These are phyloP conservation scores for Mythimna ferrago DNA, from an alignment of 2,888 invertebrate species.

Conservation along the genomic window DNA sequence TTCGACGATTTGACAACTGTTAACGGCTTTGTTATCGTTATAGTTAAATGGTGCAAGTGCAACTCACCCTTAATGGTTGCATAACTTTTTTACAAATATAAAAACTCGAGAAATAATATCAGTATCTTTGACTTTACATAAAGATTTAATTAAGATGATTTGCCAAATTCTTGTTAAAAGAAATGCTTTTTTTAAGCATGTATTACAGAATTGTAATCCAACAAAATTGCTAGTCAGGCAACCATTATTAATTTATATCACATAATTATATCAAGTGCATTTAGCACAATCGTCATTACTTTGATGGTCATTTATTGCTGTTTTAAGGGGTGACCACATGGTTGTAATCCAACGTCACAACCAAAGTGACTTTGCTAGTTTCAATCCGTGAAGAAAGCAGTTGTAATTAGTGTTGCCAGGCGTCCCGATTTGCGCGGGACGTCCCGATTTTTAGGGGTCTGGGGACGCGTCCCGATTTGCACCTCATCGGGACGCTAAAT, in stretches of 20 bases:
- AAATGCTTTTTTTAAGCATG: not conserved
- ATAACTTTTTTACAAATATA: not conserved
- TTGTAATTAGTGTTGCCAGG: too few relatives aligned
- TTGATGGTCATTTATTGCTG: not conserved
- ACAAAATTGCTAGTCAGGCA: not conserved
- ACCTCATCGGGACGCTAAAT: too few relatives aligned
- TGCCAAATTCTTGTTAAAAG: not conserved
- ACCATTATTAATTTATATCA: constrained; percentile 12
- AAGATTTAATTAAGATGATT: not conserved
- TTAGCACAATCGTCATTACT: not conserved
- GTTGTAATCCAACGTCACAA: too few relatives aligned
- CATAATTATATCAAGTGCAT: not conserved
- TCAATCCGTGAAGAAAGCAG: too few relatives aligned
- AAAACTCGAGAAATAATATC: not conserved
- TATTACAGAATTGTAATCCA: not conserved
- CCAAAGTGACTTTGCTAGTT: too few relatives aligned
- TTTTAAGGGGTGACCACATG: too few relatives aligned
- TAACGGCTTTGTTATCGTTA: too few relatives aligned
- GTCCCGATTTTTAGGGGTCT: too few relatives aligned
- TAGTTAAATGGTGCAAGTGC: too few relatives aligned
- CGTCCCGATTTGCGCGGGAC: too few relatives aligned
- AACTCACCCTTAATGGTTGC: not conserved
- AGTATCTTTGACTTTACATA: not conserved
- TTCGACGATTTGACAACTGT: too few relatives aligned
- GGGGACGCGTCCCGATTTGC: too few relatives aligned